Conservation (phyloP, 1,140 invertebrate genomes). For the Tyrophagus putrescentiae region DNA sequence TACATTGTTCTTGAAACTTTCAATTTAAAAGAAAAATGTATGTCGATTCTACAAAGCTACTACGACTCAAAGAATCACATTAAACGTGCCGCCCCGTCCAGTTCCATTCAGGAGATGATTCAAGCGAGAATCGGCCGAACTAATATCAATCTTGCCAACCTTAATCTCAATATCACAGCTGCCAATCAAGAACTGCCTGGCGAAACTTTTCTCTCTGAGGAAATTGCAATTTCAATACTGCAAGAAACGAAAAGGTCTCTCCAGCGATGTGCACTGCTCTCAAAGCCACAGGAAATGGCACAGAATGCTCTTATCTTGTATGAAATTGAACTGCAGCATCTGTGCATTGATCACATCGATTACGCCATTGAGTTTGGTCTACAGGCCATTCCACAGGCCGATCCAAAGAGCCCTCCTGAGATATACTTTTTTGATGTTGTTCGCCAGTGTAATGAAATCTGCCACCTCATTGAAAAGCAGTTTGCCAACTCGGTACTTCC, state of each 20-base stretch:
- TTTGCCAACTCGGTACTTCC: constrained; percentile 78
- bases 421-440: constrained; percentile 89
- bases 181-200: constrained; percentile 73
- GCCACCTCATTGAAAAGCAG: constrained; percentile 87
- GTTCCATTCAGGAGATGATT: constrained; percentile 76
- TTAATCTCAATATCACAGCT: constrained; percentile 49
- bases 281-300: constrained; percentile 57
- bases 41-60: constrained; percentile 59
- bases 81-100: constrained; percentile 64
- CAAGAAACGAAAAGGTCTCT: constrained; percentile 83
- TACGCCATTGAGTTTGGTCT: constrained; percentile 87
- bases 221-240: constrained; percentile 79
- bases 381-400: constrained; percentile 68
- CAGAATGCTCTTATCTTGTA: constrained; percentile 66
- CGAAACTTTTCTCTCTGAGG: constrained; percentile 91
- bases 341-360: constrained; percentile 83
- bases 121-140: constrained; percentile 52
- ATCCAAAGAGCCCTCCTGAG: constrained; percentile 60
- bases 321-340: constrained; percentile 66
- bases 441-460: constrained; percentile 83
- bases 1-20: constrained; percentile 61
- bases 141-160: constrained; percentile 48
- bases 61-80: constrained; percentile 88
- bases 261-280: constrained; percentile 70
- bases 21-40: constrained; percentile 56